These are phyloP conservation scores for Harpegnathos saltator DNA, from an alignment of 1,140 invertebrate species.

Conservation along the genomic window DNA sequence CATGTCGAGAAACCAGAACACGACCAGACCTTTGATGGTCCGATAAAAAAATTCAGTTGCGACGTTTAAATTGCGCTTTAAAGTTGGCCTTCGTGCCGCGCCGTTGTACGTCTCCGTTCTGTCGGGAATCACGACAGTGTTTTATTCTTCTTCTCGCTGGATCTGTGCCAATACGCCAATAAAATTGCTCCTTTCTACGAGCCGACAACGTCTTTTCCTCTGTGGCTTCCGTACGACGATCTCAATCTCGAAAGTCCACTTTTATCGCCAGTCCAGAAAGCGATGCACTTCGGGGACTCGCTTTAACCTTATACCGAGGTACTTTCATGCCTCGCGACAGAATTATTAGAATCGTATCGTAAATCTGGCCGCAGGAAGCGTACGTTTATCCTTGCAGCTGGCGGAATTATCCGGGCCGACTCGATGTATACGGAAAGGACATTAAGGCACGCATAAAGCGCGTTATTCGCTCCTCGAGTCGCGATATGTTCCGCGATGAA, in stretches of 20 bases:
- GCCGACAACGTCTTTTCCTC: conserved; percentile 68
- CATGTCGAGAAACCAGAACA: conserved; percentile 4
- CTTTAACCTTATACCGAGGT: conserved; percentile 26
- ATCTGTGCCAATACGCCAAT: conserved; percentile 73
- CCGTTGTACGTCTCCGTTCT: conserved; percentile 31
- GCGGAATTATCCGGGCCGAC: conserved; percentile 46
- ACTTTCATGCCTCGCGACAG: conserved; percentile 58
- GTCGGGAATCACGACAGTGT: conserved; percentile 41
- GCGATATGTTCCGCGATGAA: conserved; percentile 8
- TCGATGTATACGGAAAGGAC: conserved; percentile 33
- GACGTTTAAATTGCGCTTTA: conserved; percentile 74
- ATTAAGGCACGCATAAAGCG: conserved; percentile 56
- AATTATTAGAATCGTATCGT: conserved; percentile 74
- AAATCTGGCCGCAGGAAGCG: conserved; percentile 56
- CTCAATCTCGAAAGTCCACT: conserved; percentile 63
- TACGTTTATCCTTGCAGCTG: conserved; percentile 62
- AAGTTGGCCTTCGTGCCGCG: conserved; percentile 58
- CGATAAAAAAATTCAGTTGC: conserved; percentile 67
- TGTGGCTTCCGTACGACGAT: conserved; percentile 57
- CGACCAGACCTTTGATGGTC: conserved; percentile 11
- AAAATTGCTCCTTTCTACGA: conserved; percentile 73
- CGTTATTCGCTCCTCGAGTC: not conserved
- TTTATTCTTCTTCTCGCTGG: conserved; percentile 72
- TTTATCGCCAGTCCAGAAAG: conserved; percentile 61
- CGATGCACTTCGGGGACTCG: conserved; percentile 36